Percentiles rank a stretch among this genome's conserved stretches.
phyloP scores from a whole-genome alignment of 2,797 vertebrate genomes.

The Alfaro cultratus region DNA sequence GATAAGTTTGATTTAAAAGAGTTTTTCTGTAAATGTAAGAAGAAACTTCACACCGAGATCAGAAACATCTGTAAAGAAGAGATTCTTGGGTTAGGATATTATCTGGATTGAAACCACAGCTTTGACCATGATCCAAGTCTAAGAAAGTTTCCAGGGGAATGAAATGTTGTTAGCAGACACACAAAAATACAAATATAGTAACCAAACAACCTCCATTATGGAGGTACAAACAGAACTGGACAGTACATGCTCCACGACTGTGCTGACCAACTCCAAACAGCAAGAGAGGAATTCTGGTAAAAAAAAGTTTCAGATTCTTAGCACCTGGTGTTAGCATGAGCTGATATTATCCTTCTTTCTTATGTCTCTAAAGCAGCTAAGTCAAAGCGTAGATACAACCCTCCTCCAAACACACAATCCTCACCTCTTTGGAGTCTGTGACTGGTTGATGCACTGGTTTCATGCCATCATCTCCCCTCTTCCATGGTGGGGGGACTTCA shows the following conservation, averaged over 20 bases:
- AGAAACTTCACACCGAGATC: neutral
- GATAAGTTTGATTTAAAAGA: neutral
- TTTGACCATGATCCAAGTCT: neutral
- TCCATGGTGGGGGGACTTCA: slow-evolving; percentile 93
- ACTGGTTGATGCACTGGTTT: slow-evolving; percentile 75
- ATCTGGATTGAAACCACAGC: neutral
- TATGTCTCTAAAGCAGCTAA: neutral
- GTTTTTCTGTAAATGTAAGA: neutral
- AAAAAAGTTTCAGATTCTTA: neutral
- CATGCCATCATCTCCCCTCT: slow-evolving; percentile 80
- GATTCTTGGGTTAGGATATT: too few relatives aligned
- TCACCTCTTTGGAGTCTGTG: slow-evolving; percentile 80
- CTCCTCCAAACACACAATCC: neutral
- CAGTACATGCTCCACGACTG: neutral
- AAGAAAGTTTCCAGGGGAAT: neutral
- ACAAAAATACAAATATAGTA: neutral
- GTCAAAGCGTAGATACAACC: neutral
- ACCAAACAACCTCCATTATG: neutral
- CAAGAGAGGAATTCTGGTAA: neutral
- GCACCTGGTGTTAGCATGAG: neutral
- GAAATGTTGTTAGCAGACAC: neutral
- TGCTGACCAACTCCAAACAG: neutral
- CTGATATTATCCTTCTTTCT: neutral
- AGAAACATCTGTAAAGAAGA: neutral
- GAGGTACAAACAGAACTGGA: neutral